These are phyloP conservation scores for Prunella strophiata DNA, from an alignment of 2,797 vertebrate species.

Conservation along the genomic window DNA sequence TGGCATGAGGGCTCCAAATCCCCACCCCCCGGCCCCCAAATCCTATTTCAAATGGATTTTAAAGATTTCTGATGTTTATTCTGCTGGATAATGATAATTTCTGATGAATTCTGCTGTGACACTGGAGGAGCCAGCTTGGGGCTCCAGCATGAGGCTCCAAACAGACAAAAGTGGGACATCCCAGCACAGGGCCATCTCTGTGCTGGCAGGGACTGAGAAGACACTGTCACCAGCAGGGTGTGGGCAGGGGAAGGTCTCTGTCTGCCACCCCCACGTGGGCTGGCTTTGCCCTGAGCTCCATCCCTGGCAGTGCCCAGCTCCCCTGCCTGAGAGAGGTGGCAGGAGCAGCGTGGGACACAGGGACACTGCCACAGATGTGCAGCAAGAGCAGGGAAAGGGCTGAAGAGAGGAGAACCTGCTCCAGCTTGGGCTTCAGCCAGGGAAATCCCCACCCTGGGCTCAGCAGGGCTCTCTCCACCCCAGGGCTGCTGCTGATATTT, in stretches of 20 bases:
- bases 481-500: not conserved
- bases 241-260: not conserved
- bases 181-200: not conserved
- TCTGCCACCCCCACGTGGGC: accelerated
- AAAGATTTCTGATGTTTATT: not conserved
- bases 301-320: accelerated
- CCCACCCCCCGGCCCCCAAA: accelerated
- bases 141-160: accelerated
- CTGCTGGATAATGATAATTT: not conserved
- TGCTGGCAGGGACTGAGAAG: not conserved
- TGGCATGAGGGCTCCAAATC: not conserved
- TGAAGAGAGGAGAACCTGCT: not conserved
- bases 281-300: not conserved
- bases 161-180: not conserved
- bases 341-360: not conserved
- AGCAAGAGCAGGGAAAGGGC: not conserved
- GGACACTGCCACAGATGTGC: not conserved
- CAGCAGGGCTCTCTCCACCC: not conserved
- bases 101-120: too few species aligned
- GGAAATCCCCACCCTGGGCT: not conserved
- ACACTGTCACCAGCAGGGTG: accelerated
- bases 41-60: not conserved
- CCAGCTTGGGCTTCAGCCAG: too few species aligned
- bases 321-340: accelerated
- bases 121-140: not conserved